These are phyloP conservation scores for Zeus faber DNA, from an alignment of 2,113 vertebrate species.

Conservation along the genomic window DNA sequence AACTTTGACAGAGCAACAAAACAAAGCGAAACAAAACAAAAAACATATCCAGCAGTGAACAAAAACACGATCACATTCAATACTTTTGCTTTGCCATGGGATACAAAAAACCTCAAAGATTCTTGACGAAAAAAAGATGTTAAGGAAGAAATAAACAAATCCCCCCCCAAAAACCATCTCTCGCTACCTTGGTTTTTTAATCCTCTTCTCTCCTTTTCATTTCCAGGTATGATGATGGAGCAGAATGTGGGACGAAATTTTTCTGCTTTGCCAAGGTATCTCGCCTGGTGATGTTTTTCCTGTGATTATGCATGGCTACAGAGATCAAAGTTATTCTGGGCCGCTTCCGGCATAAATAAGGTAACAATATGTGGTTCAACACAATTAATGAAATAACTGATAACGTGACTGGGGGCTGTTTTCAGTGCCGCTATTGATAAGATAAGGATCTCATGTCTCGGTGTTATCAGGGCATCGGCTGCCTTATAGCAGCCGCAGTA, in stretches of 20 bases:
- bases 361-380: too few relatives aligned
- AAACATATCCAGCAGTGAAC: neutral
- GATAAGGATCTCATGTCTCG: too few relatives aligned
- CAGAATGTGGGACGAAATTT: constrained; percentile 31
- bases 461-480: too few relatives aligned
- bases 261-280: constrained; percentile 26
- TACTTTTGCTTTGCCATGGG: constrained; percentile 53
- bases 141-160: neutral
- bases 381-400: too few relatives aligned
- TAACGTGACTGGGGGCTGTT: too few relatives aligned
- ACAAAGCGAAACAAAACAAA: constrained; percentile 17
- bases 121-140: constrained; percentile 40
- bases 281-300: constrained; percentile 34
- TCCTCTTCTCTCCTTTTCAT: constrained; percentile 19
- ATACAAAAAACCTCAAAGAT: constrained; percentile 68
- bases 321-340: constrained; percentile 54
- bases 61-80: neutral
- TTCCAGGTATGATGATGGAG: constrained; percentile 33
- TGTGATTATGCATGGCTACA: constrained; percentile 28
- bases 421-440: too few relatives aligned
- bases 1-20: constrained; percentile 14
- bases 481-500: constrained; percentile 30
- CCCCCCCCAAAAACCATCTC: constrained; percentile 17
- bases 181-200: too few relatives aligned
- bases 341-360: constrained; percentile 30